phyloP scores from a whole-genome alignment of 2,888 invertebrate genomes.

The Trissonchulus sp. region DNA sequence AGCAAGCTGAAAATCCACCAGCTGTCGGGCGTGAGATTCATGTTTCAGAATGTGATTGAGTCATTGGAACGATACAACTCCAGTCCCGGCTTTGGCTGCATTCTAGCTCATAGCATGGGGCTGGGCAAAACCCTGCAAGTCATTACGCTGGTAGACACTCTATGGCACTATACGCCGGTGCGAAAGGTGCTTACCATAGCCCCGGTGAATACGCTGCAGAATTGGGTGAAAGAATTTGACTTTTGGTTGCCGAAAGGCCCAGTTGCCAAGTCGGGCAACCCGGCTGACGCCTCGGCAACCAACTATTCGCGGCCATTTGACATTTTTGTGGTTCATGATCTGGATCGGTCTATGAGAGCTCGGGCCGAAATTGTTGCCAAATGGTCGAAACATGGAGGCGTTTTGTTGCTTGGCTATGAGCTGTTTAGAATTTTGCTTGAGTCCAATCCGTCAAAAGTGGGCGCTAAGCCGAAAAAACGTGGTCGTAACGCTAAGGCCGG shows the following conservation, averaged over 20 bases:
- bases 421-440: conserved; percentile 71
- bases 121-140: conserved; percentile 84
- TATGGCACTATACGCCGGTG: conserved; percentile 75
- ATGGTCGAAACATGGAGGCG: conserved; percentile 82
- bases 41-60: conserved; percentile 94
- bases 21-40: conserved; percentile 72
- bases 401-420: conserved; percentile 92
- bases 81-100: conserved; percentile 87
- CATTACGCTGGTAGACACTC: conserved; percentile 87
- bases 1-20: conserved; percentile 30
- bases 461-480: conserved; percentile 31
- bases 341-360: no score
- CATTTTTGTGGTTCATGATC: conserved; percentile 80
- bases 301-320: conserved; percentile 77
- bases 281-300: conserved; percentile 67
- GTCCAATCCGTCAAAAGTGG: conserved; percentile 32
- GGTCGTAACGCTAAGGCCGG: neutral
- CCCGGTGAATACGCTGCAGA: conserved; percentile 96
- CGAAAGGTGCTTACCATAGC: conserved; percentile 86
- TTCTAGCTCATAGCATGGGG: conserved; percentile 97
- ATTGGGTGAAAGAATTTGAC: conserved; percentile 89
- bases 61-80: conserved; percentile 74
- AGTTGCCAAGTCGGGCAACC: conserved; percentile 52
- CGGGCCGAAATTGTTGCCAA: conserved; percentile 53
- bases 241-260: conserved; percentile 74